Evolutionary conservation across 2,888 invertebrate genomes (phyloP), one percentile per base, ranked within the genome.

Genomic region (Melieria crassipennis): DNA sequence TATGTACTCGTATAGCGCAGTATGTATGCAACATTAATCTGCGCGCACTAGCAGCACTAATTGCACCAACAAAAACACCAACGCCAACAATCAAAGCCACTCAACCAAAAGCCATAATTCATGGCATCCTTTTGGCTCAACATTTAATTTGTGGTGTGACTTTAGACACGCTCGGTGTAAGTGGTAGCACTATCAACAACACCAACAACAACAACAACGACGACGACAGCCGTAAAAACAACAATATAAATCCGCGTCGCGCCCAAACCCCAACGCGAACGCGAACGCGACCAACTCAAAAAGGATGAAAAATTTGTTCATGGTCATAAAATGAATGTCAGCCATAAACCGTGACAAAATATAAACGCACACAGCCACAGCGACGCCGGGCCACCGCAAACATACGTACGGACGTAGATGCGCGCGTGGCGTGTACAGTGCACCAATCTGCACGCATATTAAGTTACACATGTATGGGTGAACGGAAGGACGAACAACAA

Each of bases 291-390:
- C 45, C 61, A 43, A 46, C 30, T 1, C 52, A 52, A 11, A 52
- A 52, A 52, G 10, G 11, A 52, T 13, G 52, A 52, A 61, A 61
- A 30, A 30, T 30, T 61, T 61, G 42, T 61, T 61, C 61, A 61
- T 43, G 61, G 80, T 78, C 79, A 80, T 81, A 81, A 81, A 81
- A 81, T 81, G 79, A 81, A 82, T 81, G 81, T 82, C 81, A 79
- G 73, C 77, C 82, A 77, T 78, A 80, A 80, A 81, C 82, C 81
- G 77, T 81, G 77, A 75, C 81, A 72, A 77, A 81, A 77, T 74
- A 65, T 65, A 72, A 61, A 58, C 65, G 62, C 71, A 71, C 66
- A 52, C 6, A 58, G 11, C n/a, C 58, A 7, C 9, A 57, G 7
- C 9, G 10, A 58, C 10, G 13, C 52, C 5, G 30, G 9, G 30